These are phyloP conservation scores for Cosmia pyralina DNA, from an alignment of 2,888 invertebrate species.

Conservation along the genomic window DNA sequence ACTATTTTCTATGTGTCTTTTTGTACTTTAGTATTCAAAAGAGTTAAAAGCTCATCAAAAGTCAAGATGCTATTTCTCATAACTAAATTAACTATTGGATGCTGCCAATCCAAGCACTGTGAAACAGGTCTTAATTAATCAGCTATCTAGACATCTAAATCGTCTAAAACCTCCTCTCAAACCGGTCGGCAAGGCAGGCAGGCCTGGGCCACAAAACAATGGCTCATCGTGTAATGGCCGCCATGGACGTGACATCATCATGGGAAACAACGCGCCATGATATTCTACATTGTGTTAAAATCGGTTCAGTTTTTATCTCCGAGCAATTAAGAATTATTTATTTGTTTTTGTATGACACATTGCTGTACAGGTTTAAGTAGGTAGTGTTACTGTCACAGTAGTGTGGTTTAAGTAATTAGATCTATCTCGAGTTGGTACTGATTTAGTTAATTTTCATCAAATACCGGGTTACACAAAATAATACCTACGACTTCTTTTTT, in stretches of 20 bases:
- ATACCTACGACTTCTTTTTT: not conserved
- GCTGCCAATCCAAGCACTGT: not conserved
- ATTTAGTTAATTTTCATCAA: not conserved
- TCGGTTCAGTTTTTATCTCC: constrained; percentile 36
- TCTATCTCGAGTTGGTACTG: too few species aligned
- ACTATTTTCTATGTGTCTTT: not conserved
- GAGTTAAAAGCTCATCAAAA: too few species aligned
- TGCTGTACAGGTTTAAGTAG: not conserved
- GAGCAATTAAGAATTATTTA: constrained; percentile 35
- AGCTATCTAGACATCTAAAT: constrained; percentile 29
- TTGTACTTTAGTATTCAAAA: not conserved
- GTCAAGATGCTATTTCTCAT: not conserved
- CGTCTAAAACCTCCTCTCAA: constrained; percentile 10
- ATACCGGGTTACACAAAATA: too few species aligned
- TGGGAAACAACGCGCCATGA: constrained; percentile 47
- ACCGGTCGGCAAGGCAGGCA: constrained; percentile 43
- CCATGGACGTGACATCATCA: constrained; percentile 66
- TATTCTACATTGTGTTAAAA: constrained; percentile 34
- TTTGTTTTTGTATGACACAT: constrained; percentile 37
- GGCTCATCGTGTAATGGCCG: constrained; percentile 51
- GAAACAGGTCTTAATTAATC: constrained; percentile 16
- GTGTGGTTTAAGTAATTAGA: too few species aligned
- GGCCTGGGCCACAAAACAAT: constrained; percentile 55
- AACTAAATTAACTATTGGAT: not conserved
- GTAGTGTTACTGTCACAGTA: too few species aligned